These are phyloP conservation scores for Allochrocebus solatus DNA, from an alignment of 2,797 vertebrate genomes.

Conservation along the genomic window DNA sequence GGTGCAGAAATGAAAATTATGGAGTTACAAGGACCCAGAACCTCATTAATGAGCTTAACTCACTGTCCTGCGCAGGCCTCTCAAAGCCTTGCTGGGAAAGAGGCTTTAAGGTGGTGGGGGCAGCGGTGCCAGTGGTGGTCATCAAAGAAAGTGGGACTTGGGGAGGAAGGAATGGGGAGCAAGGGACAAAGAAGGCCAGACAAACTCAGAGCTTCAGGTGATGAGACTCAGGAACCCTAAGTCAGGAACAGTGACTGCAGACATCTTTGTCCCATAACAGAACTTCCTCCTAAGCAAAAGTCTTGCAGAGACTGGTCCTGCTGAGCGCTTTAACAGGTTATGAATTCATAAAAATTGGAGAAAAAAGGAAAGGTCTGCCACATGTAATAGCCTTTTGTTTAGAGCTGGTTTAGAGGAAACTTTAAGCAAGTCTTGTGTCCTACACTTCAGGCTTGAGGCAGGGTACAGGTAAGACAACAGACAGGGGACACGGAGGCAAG, in stretches of 20 bases:
- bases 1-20: neutral
- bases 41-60: neutral
- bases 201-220: neutral
- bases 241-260: neutral
- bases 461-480: neutral
- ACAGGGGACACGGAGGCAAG: neutral
- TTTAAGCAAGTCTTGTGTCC: neutral
- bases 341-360: neutral
- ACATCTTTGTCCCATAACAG: neutral
- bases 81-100: neutral
- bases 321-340: neutral
- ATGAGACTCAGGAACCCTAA: neutral
- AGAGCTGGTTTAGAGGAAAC: neutral
- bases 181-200: neutral
- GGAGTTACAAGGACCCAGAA: neutral
- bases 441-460: neutral
- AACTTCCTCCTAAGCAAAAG: neutral
- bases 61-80: neutral
- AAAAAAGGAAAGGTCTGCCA: neutral
- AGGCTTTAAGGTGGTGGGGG: neutral
- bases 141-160: neutral
- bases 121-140: neutral
- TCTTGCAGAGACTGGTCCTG: neutral
- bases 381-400: neutral
- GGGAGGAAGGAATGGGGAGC: neutral